phyloP scores from a whole-genome alignment of 2,888 invertebrate species.

The Endomychus coccineus region DNA sequence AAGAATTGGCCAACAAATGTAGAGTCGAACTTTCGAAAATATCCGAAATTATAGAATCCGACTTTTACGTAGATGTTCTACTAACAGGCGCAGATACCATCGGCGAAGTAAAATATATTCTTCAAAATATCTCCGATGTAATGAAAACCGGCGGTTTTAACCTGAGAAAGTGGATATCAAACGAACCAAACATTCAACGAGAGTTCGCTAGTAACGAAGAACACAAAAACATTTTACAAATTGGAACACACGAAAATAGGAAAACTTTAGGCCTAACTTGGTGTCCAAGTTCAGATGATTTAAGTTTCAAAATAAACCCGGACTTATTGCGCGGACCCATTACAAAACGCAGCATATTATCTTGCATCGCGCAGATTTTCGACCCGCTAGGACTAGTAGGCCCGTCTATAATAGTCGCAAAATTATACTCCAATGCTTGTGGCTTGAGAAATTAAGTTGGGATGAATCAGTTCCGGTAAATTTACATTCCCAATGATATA shows the following conservation, averaged over 20 bases:
- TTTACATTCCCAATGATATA: background rate
- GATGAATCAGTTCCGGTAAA: slow-evolving; percentile 2
- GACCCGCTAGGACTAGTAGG: slow-evolving; percentile 9
- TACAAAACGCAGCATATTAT: slow-evolving; percentile 12
- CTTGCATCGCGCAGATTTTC: slow-evolving; percentile 14
- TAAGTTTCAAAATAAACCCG: too few species aligned
- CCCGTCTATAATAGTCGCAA: slow-evolving; percentile 7
- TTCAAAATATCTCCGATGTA: slow-evolving; percentile 2
- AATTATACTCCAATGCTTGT: slow-evolving; percentile 6
- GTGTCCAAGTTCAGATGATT: slow-evolving; percentile 10
- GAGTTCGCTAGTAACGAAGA: background rate
- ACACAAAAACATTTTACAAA: background rate
- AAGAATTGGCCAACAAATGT: slow-evolving; percentile 25
- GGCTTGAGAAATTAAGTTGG: slow-evolving; percentile 5
- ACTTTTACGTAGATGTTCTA: slow-evolving; percentile 33
- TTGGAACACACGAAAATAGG: slow-evolving; percentile 1
- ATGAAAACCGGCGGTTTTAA: slow-evolving; percentile 6
- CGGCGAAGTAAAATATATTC: slow-evolving; percentile 15
- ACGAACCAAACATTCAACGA: slow-evolving; percentile 3
- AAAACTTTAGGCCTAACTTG: slow-evolving; percentile 16
- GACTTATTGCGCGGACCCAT: too few species aligned
- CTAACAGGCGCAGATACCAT: slow-evolving; percentile 20
- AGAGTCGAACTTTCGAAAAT: slow-evolving; percentile 14
- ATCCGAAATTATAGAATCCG: slow-evolving; percentile 14
- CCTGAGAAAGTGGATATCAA: slow-evolving; percentile 12